Conservation (phyloP, 2,888 invertebrate genomes). For the Catocala fraxini region DNA sequence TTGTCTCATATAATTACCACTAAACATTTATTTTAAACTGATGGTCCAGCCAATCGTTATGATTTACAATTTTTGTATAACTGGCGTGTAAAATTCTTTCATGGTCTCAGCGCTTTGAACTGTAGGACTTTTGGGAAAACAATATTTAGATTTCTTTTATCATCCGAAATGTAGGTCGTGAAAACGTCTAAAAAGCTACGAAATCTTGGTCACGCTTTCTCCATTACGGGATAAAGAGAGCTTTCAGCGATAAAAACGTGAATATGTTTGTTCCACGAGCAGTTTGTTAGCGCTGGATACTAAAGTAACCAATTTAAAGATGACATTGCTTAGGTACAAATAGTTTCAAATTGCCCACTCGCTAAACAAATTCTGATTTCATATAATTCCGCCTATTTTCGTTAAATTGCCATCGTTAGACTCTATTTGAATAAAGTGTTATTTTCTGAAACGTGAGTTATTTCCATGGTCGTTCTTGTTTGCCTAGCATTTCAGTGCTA, state of each 20-base stretch:
- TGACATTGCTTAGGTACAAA: constrained; percentile 20
- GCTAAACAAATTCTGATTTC: constrained; percentile 10
- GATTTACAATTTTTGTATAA: no score
- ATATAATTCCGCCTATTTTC: constrained; percentile 7
- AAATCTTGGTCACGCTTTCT: constrained; percentile 4
- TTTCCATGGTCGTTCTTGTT: no score
- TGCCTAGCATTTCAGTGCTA: no score
- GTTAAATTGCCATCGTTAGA: neutral
- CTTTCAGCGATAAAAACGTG: constrained; percentile 12
- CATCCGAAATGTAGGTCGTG: neutral
- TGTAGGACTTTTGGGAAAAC: no score
- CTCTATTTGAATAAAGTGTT: constrained; percentile 7
- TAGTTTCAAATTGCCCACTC: constrained; percentile 23
- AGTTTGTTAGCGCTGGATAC: neutral
- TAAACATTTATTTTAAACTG: no score
- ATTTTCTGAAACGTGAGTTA: neutral
- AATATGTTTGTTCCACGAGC: neutral
- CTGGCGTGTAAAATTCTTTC: no score
- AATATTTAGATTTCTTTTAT: no score
- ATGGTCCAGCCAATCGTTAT: no score
- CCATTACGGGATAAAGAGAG: constrained; percentile 5
- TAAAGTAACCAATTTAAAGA: constrained; percentile 20
- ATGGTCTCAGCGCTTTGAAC: no score
- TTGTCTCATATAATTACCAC: no score
- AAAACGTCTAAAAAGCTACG: neutral